A percentile compares a stretch with the other conserved stretches of the same genome.
Conservation (phyloP, 1,140 invertebrate species). For the Rhynchophorus ferrugineus region DNA sequence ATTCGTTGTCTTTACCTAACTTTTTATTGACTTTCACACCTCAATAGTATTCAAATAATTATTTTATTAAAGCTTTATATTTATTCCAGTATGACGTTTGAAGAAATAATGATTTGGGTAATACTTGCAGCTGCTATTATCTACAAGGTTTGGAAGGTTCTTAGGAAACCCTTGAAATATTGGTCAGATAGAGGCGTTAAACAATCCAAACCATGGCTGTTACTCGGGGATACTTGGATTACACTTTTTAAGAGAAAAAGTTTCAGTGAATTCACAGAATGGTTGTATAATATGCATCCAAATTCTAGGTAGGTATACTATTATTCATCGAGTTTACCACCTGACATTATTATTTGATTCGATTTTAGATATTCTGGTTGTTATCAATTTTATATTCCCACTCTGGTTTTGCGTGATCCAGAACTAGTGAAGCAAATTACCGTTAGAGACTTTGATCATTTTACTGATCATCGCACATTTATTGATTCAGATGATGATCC, state of each 20-base stretch:
- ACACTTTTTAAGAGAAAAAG: constrained; percentile 13
- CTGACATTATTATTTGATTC: not conserved
- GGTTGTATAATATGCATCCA: constrained; percentile 23
- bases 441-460: constrained; percentile 47
- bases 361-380: constrained; percentile 38
- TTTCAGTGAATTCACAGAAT: constrained; percentile 6
- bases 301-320: constrained; percentile 20
- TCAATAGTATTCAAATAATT: too few relatives aligned
- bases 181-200: constrained; percentile 43
- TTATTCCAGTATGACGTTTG: too few relatives aligned
- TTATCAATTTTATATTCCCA: constrained; percentile 41
- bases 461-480: constrained; percentile 42
- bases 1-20: too few relatives aligned
- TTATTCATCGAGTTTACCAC: not conserved
- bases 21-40: too few relatives aligned
- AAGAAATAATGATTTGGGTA: constrained; percentile 8
- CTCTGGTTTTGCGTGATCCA: constrained; percentile 40
- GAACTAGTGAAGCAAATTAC: constrained; percentile 45
- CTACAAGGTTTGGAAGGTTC: constrained; percentile 8
- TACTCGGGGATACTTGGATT: constrained; percentile 36
- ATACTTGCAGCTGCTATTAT: constrained; percentile 4
- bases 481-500: constrained; percentile 44
- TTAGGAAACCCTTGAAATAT: constrained; percentile 33
- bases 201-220: constrained; percentile 35
- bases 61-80: too few relatives aligned